A percentile compares a stretch with the other conserved stretches of the same genome.
These are phyloP conservation scores for Ammodytes marinus DNA, from an alignment of 2,113 vertebrate genomes.

Conservation along the genomic window DNA sequence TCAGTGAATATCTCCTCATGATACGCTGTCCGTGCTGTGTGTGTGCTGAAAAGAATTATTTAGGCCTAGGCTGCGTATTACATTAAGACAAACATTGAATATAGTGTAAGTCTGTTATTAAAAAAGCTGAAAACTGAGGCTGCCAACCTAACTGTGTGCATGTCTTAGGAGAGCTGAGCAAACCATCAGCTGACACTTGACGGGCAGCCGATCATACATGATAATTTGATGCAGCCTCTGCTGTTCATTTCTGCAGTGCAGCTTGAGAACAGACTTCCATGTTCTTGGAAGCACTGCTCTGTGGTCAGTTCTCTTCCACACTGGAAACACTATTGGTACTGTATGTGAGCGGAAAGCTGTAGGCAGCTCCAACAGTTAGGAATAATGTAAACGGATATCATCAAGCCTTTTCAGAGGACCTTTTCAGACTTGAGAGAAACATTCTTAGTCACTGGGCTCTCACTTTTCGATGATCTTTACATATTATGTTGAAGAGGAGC, in stretches of 20 bases:
- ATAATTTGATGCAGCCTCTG: conserved; percentile 42
- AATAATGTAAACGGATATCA: neutral
- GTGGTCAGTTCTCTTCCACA: conserved; percentile 5
- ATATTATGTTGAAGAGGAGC: neutral
- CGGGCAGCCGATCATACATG: conserved; percentile 24
- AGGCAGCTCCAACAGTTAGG: conserved; percentile 12
- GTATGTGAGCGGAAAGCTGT: conserved; percentile 8
- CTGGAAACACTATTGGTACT: neutral
- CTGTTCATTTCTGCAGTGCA: conserved; percentile 35
- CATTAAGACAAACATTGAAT: no score
- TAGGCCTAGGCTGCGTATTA: no score
- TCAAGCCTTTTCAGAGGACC: neutral
- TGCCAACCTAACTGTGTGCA: conserved; percentile 8
- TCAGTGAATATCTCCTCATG: no score
- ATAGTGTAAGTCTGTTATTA: neutral
- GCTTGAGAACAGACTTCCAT: conserved; percentile 30
- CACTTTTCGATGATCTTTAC: neutral
- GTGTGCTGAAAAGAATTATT: no score
- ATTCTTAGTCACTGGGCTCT: neutral
- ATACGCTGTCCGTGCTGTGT: no score
- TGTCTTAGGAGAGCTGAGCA: conserved; percentile 11
- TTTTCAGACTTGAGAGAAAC: neutral
- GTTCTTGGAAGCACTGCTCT: conserved; percentile 17
- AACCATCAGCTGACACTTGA: conserved; percentile 27
- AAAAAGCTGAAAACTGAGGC: neutral